phyloP scores from a whole-genome alignment of 2,888 invertebrate genomes.

The Caenorhabditis sp. region DNA sequence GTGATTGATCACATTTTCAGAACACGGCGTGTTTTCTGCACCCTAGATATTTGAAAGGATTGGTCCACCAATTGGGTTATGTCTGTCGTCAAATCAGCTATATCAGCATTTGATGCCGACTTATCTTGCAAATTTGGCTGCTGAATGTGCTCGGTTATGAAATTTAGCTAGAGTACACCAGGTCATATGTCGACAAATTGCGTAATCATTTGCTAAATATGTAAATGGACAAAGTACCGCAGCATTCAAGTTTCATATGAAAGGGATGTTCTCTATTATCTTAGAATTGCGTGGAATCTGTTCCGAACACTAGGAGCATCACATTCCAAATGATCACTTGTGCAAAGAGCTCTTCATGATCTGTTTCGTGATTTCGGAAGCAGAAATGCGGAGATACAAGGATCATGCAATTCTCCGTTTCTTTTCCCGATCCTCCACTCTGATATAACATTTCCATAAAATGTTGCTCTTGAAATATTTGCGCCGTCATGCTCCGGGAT shows the following conservation, averaged over 20 bases:
- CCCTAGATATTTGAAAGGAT: not conserved
- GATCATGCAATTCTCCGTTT: not conserved
- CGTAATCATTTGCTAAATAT: not conserved
- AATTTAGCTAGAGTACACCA: conserved; percentile 1
- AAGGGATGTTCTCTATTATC: no score
- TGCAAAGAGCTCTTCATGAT: conserved; percentile 6
- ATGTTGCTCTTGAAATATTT: conserved; percentile 52
- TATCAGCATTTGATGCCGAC: not conserved
- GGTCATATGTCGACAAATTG: conserved; percentile 3
- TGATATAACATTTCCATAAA: conserved; percentile 58
- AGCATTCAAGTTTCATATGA: no score
- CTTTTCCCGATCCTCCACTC: conserved; percentile 42
- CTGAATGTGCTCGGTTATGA: not conserved
- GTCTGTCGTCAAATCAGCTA: conserved; percentile 21
- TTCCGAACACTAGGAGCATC: no score
- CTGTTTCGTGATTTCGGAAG: conserved; percentile 46
- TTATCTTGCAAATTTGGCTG: not conserved
- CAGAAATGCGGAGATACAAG: not conserved
- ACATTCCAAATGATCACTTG: not conserved
- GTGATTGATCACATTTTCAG: not conserved
- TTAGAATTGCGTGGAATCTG: no score
- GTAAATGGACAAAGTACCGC: not conserved
- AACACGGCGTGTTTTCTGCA: not conserved
- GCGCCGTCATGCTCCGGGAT: conserved; percentile 63
- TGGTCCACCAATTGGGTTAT: not conserved